Base-by-base conservation (phyloP, 2,113 vertebrate genomes). In the Rousettus leschenaultii region DNA sequence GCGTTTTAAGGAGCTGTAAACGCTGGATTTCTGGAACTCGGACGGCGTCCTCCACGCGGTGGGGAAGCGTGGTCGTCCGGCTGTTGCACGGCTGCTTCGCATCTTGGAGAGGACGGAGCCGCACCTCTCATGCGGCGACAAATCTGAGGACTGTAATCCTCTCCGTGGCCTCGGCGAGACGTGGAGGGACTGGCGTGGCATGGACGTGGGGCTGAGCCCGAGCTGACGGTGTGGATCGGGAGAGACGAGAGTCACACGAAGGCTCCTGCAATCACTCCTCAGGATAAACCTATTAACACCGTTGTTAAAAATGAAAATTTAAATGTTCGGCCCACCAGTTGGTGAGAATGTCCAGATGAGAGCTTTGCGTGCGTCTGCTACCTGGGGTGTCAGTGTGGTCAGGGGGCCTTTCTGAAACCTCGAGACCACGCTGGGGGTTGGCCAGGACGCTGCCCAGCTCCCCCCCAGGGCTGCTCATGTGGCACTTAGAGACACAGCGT, bases 231-330 rank as follows among this genome's bases (percentile, higher is more conserved):
- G 94, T 95, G 95, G 97, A 74, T 61, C 45, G 94, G 91, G 93
- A 95, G 80, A 82, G 86, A 77, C 57, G 57, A 48, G 91, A 96
- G 87, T 45, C 30, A 89, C 94, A 74, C 59, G 70, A 97, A 89
- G 79, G 61, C 71, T 91, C 97, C 91, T 94, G 24, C 75, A 95
- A 97, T 89, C 97, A 95, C 86, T 97, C 83, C 80, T 96, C 93
- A 78, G 74, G 90, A 91, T 94, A 89, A 91, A 97, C 92, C 93
- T 95, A 97, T 96, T 98, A 97, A 97, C 51, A 89, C 95, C 90
- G 66, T 91, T 96, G 97, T 96, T 97, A 97, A 97, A 98, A 97
- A 96, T 80, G 95, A 86, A 97, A 96, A 96, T 94, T 94, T 89
- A 95, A 97, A 48, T 91, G 97, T 96, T 95, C 84, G 68, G 87